phyloP scores from a whole-genome alignment of 2,888 invertebrate genomes.

The Archips crataeganus region DNA sequence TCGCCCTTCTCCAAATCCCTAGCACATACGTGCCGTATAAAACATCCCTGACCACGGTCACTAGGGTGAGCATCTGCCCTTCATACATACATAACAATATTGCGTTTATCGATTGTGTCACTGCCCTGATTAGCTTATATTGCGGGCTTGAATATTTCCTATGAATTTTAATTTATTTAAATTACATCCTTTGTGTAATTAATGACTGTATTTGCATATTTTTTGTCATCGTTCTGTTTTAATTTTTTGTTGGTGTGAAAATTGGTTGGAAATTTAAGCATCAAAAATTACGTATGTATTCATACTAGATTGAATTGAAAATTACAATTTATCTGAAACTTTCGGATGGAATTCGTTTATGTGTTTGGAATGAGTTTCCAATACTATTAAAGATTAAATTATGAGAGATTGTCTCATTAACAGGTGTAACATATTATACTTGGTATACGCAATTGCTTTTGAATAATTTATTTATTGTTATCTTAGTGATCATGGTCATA shows the following conservation, averaged over 20 bases:
- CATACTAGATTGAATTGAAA: background rate
- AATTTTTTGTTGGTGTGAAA: background rate
- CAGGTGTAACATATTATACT: no score
- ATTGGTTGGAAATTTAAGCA: background rate
- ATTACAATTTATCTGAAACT: background rate
- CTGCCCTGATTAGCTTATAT: constrained; percentile 39
- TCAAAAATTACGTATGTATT: background rate
- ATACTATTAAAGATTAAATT: no score
- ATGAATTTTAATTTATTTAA: constrained; percentile 36
- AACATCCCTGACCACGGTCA: constrained; percentile 40
- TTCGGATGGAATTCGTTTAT: no score
- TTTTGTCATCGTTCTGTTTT: background rate
- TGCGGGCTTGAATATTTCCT: constrained; percentile 24
- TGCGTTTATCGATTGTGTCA: constrained; percentile 35
- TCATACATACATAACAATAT: constrained; percentile 20
- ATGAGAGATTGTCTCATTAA: no score
- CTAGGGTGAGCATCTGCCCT: constrained; percentile 38
- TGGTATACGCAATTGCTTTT: no score
- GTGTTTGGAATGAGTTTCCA: no score
- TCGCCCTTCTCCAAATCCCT: constrained; percentile 12
- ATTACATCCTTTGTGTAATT: constrained; percentile 13
- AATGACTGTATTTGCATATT: constrained; percentile 2
- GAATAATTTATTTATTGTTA: no score
- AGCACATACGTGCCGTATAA: constrained; percentile 1
- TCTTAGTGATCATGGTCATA: no score